phyloP scores from a whole-genome alignment of 1,140 invertebrate species.

The Drosophila kepulauana region DNA sequence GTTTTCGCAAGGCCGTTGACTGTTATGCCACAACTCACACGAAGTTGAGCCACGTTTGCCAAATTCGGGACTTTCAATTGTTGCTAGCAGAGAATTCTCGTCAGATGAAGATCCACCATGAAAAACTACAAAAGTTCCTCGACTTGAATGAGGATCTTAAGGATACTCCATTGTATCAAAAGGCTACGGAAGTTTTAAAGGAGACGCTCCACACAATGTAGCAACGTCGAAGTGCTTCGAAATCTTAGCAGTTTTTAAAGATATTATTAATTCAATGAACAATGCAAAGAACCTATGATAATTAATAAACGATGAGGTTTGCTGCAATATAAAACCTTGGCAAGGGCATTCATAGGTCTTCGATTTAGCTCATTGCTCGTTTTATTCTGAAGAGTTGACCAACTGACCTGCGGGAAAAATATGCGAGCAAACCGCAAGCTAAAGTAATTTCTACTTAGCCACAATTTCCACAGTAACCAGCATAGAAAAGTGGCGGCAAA shows the following conservation, averaged over 20 bases:
- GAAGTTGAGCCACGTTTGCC: conserved; percentile 28
- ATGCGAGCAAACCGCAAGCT: conserved; percentile 51
- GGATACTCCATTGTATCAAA: conserved; percentile 11
- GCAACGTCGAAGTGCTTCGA: neutral
- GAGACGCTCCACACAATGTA: neutral
- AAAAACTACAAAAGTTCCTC: conserved; percentile 22
- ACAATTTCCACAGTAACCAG: conserved; percentile 59
- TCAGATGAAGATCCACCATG: neutral
- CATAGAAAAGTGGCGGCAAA: conserved; percentile 44
- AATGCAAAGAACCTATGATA: neutral
- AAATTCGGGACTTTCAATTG: conserved; percentile 13
- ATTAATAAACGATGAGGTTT: neutral
- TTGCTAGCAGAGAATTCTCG: neutral
- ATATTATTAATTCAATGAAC: neutral
- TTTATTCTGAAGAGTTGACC: conserved; percentile 8
- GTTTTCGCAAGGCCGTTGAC: neutral
- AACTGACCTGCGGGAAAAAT: conserved; percentile 53
- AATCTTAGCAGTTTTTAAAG: neutral
- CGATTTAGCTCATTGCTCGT: neutral
- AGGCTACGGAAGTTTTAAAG: conserved; percentile 22
- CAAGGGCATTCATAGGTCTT: neutral
- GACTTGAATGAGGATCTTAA: conserved; percentile 22
- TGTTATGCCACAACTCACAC: neutral
- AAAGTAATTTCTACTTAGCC: conserved; percentile 76
- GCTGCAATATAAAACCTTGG: neutral